Evolutionary conservation across 2,888 invertebrate species (phyloP).

Genomic region (Ectemnius cavifrons): DNA sequence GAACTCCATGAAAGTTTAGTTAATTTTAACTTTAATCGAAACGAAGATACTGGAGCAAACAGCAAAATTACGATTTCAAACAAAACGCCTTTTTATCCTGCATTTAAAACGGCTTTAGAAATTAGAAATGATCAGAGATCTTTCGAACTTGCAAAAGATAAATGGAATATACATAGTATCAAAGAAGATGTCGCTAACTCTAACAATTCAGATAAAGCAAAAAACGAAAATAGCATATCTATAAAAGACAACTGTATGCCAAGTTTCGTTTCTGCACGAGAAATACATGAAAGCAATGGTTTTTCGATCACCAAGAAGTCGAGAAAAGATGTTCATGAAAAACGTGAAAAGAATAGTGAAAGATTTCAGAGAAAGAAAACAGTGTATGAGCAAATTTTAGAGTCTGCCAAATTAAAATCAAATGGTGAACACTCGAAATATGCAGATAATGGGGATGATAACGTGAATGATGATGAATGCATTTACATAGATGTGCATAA

Average conservation of each 20-base stretch:
- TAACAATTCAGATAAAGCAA: not conserved
- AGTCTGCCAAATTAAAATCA: constrained; percentile 21
- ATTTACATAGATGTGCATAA: constrained; percentile 18
- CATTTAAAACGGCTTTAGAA: constrained; percentile 68
- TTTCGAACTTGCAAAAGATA: constrained; percentile 11
- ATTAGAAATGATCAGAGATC: constrained; percentile 54
- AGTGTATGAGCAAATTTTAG: constrained; percentile 47
- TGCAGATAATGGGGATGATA: no score
- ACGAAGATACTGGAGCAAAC: constrained; percentile 54
- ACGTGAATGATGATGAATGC: no score
- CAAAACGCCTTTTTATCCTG: constrained; percentile 35
- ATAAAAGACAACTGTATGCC: constrained; percentile 8
- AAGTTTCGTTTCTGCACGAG: constrained; percentile 45
- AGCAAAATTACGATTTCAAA: constrained; percentile 4
- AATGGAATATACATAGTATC: constrained; percentile 17
- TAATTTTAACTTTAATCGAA: constrained; percentile 57
- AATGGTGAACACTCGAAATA: not conserved
- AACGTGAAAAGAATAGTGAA: constrained; percentile 28
- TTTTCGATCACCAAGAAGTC: constrained; percentile 12
- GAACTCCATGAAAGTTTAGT: constrained; percentile 80
- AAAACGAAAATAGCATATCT: constrained; percentile 12
- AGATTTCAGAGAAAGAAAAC: constrained; percentile 15
- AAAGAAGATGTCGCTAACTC: not conserved
- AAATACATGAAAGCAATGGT: constrained; percentile 35
- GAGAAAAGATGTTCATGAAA: constrained; percentile 8